Base-by-base conservation (phyloP, 2,888 invertebrate species). In the Ptychoptera albimana region DNA sequence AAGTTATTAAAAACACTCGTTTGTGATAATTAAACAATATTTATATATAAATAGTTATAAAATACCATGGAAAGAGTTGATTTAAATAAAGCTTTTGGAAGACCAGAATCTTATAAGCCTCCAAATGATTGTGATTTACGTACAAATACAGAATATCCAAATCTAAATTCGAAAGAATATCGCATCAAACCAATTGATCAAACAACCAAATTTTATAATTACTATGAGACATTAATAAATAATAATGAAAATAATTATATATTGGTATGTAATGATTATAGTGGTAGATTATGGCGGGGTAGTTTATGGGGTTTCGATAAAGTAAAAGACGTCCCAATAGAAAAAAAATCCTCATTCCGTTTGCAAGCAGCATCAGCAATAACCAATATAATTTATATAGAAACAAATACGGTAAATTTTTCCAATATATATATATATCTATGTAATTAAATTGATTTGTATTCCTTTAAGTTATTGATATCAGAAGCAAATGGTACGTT, bases 151-250 rank as follows among this genome's bases (percentile, higher is more conserved):
- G 50, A 58, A n/a, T 63, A 62, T 49, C 64, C 64, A 6, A 64
- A 64, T 53, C 52, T 64, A 10, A 64, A 64, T 52, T 60, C 61
- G 5, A 51, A 53, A 10, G 64, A 64, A 46, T 60, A 63, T 49
- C 58, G 59, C 11, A 57, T 56, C 12, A 58, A 58, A 13, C 52
- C 57, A 13, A 53, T 56, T 1, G 57, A 63, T 47, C 49, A 54
- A 8, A 54, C 55, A 6, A 52, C 57, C 15, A 57, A 59, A 11
- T 52, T 63, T 46, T 56, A 59, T 32, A 53, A 54, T 23, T 59
- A 57, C 41, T 64, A 59, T 54, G 65, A 64, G 49, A 55, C 56
- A 38, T 49, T 64, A 4, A 50, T 55, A 4, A 49, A 55, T 12
- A 59, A 60, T 45, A 50, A 53, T 3, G 47, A 53, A 2, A 45